Percentiles rank a stretch among this genome's conserved stretches.
These are phyloP conservation scores for Borostomias antarcticus DNA, from an alignment of 2,797 vertebrate species.

Conservation along the genomic window DNA sequence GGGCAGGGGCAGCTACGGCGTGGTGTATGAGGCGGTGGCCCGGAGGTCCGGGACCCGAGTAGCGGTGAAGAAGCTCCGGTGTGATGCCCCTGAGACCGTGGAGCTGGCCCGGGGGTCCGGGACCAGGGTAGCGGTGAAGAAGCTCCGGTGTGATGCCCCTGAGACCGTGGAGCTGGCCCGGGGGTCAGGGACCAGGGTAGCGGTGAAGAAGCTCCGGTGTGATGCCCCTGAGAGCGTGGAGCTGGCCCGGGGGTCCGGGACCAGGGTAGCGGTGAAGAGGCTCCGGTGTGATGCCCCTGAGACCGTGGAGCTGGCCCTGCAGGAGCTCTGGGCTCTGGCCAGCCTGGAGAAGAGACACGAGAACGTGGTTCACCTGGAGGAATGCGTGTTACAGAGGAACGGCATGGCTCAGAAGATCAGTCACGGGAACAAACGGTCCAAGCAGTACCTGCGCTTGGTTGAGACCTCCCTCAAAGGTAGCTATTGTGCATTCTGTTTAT, in stretches of 20 bases:
- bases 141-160: constrained; percentile 91
- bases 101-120: constrained; percentile 85
- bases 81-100: constrained; percentile 93
- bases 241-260: constrained; percentile 82
- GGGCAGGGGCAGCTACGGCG: constrained; percentile 91
- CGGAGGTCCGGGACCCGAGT: constrained; percentile 83
- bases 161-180: constrained; percentile 90
- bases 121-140: constrained; percentile 88
- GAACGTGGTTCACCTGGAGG: constrained; percentile 93
- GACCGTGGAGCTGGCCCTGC: constrained; percentile 91
- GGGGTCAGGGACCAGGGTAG: constrained; percentile 83
- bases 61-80: constrained; percentile 92
- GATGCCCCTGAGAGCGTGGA: constrained; percentile 95
- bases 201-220: constrained; percentile 92
- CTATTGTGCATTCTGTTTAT: neutral
- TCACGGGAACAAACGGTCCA: constrained; percentile 87
- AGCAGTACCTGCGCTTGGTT: constrained; percentile 87
- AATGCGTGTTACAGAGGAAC: constrained; percentile 91
- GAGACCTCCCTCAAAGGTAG: constrained; percentile 91
- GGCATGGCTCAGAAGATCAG: constrained; percentile 89
- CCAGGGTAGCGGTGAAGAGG: constrained; percentile 89
- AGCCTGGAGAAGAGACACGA: constrained; percentile 89
- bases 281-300: constrained; percentile 93
- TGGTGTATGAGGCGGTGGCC: constrained; percentile 91
- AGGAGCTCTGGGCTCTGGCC: constrained; percentile 94